Conservation (phyloP, 53 echinoderm and acorn worm species). For the Paracentrotus lividus region DNA sequence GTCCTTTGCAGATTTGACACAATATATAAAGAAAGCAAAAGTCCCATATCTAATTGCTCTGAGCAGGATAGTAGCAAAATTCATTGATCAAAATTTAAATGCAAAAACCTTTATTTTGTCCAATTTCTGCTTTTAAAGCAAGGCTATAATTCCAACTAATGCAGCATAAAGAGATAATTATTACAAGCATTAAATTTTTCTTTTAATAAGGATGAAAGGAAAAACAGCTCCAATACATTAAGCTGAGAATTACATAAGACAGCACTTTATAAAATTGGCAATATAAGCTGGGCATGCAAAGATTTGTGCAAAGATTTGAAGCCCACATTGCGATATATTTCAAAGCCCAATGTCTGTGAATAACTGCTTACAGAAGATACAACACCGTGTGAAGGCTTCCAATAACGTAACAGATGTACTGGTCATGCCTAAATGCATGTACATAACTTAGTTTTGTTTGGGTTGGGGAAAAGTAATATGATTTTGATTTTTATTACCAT, state of each 20-base stretch:
- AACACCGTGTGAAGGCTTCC: not conserved
- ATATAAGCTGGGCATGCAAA: conserved; percentile 21
- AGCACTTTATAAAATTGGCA: not conserved
- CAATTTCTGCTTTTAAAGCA: not conserved
- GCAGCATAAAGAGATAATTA: not conserved
- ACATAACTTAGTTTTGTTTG: not conserved
- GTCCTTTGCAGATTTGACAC: not conserved
- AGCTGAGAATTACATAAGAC: not conserved
- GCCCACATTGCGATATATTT: not conserved
- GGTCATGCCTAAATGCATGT: not conserved
- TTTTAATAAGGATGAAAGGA: not conserved
- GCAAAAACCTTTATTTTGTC: not conserved
- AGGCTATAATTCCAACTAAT: conserved; percentile 25
- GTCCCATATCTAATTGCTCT: not conserved
- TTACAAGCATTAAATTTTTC: not conserved
- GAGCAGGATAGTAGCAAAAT: conserved; percentile 20
- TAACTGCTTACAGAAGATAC: not conserved
- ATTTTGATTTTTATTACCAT: not conserved
- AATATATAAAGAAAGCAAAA: not conserved
- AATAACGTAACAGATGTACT: not conserved
- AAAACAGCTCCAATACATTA: not conserved
- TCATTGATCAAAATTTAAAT: not conserved
- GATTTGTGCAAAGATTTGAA: not conserved
- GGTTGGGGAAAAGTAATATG: not conserved
- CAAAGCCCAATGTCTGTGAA: not conserved